Percentiles rank a stretch among this genome's conserved stretches.
Evolutionary conservation across 2,888 invertebrate species (phyloP).

Genomic region (Dexiosoma caninum): DNA sequence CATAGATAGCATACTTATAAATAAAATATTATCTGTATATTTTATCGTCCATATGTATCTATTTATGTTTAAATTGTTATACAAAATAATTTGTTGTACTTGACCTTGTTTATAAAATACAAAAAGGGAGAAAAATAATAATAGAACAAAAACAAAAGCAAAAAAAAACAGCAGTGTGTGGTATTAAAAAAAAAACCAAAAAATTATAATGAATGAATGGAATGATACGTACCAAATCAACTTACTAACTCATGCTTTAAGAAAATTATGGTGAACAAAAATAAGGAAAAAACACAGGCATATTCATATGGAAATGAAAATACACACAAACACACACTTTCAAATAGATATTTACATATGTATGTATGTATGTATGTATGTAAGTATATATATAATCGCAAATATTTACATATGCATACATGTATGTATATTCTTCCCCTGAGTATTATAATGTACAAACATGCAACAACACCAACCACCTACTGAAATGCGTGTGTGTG

Average conservation of each 20-base stretch:
- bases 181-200: constrained; percentile 2
- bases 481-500: too few relatives aligned
- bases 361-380: background rate
- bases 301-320: background rate
- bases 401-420: too few relatives aligned
- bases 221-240: constrained; percentile 43
- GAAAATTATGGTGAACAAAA: constrained; percentile 24
- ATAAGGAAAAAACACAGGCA: background rate
- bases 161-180: background rate
- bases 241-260: constrained; percentile 34
- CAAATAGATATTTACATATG: background rate
- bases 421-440: too few relatives aligned
- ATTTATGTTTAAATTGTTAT: constrained; percentile 21
- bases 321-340: background rate
- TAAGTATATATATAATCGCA: background rate
- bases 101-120: constrained; percentile 55
- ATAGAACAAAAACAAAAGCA: constrained; percentile 20
- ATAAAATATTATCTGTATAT: too few relatives aligned
- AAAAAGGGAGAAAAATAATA: constrained; percentile 3
- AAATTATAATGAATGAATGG: constrained; percentile 10
- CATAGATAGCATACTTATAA: too few relatives aligned
- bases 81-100: constrained; percentile 53
- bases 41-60: too few relatives aligned
- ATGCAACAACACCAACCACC: too few relatives aligned
- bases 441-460: too few relatives aligned